Base-by-base conservation (phyloP, 2,888 invertebrate genomes). In the Notodonta ziczac region DNA sequence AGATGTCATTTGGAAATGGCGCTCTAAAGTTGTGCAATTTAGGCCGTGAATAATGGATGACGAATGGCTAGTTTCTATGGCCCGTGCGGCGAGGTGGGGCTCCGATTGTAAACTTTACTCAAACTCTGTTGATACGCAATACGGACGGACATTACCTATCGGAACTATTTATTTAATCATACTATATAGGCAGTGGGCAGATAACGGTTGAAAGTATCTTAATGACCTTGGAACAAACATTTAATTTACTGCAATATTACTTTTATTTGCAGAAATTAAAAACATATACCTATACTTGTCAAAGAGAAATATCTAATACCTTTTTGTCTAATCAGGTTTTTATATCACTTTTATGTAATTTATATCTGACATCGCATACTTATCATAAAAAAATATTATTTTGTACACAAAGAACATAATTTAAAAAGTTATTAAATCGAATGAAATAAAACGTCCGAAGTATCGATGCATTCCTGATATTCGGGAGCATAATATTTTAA, bases 1-100 rank as follows among this genome's bases (percentile, higher is more conserved):
- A 93, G 93, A 93, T 91, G 93, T 93, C 93, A 93, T 93, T 93
- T 93, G 91, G 92, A 92, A 93, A 93, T 93, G 91, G 93, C 91
- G 91, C 90, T 93, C 87, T 92, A 91, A 92, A 93, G 89, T 93
- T 93, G 93, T 89, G 92, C 93, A 93, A 93, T 93, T 93, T 91
- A 88, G 91, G 88, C 92, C 93, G 93, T 93, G 93, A 85, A 93
- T 93, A 93, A 93, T 91, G 90, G 90, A 92, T 93, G 93, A 93
- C 89, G 91, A 88, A 93, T 93, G 90, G 87, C 78, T 81, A 81
- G 88, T 86, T 88, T 91, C 88, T 87, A 87, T 89, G 76, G 84
- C 87, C 85, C 86, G 88, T 88, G 90, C 84, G 71, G 60, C 70
- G 86, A 89, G 90, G 90, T 89, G 87, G 89, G 89, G 90, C 82